Evolutionary conservation across 2,113 vertebrate genomes (phyloP).

Genomic region (Dromas ardeola): DNA sequence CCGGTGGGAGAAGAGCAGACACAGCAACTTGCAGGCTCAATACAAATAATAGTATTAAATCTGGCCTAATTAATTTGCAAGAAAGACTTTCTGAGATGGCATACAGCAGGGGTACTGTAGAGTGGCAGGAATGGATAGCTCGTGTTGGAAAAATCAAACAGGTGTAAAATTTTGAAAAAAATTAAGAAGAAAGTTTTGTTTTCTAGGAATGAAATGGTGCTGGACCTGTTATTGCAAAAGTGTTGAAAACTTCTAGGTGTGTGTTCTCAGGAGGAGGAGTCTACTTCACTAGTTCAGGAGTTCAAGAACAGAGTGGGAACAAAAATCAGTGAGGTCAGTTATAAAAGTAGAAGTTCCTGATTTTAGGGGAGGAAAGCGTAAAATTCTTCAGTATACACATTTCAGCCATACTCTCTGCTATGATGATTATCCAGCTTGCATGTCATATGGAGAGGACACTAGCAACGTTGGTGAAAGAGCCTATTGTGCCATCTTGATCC

Average conservation of each 20-base stretch:
- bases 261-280: not conserved
- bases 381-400: not conserved
- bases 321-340: not conserved
- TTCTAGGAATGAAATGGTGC: not conserved
- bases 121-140: not conserved
- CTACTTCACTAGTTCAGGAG: not conserved
- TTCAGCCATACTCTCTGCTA: not conserved
- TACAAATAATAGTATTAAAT: not conserved
- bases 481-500: not conserved
- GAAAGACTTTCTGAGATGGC: not conserved
- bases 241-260: not conserved
- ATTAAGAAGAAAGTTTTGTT: not conserved
- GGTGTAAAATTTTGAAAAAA: not conserved
- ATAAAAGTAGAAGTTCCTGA: not conserved
- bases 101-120: not conserved
- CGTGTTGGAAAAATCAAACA: not conserved
- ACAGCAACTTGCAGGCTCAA: not conserved
- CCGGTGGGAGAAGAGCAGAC: not conserved
- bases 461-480: not conserved
- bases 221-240: not conserved
- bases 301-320: not conserved
- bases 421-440: not conserved
- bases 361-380: not conserved
- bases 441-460: not conserved
- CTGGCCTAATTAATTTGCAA: not conserved